These are phyloP conservation scores for Pachycephus smyrnensis DNA, from an alignment of 2,888 invertebrate genomes.

Conservation along the genomic window DNA sequence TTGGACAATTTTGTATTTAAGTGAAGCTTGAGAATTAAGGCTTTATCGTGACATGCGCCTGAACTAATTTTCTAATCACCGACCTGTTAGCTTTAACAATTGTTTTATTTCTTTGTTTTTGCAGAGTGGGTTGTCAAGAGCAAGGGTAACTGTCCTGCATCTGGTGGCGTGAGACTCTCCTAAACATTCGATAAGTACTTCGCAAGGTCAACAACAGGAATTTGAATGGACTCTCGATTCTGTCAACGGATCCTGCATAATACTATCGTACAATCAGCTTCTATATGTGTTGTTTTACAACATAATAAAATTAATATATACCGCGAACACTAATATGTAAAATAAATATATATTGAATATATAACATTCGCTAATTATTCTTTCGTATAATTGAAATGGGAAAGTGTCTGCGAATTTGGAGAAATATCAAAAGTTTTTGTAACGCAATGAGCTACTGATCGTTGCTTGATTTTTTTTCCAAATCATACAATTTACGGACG, in stretches of 20 bases:
- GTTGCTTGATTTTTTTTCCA: neutral
- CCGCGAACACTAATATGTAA: neutral
- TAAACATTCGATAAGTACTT: constrained; percentile 55
- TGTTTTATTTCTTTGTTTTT: constrained; percentile 37
- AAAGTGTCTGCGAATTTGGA: neutral
- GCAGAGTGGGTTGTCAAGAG: constrained; percentile 72
- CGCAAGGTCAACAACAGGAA: neutral
- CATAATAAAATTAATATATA: neutral
- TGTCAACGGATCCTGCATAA: neutral
- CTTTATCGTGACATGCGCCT: neutral
- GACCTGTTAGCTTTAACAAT: neutral
- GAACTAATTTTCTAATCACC: neutral
- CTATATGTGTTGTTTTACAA: neutral
- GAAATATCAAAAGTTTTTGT: neutral
- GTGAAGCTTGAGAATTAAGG: neutral
- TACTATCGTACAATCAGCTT: neutral
- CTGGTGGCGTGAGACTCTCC: constrained; percentile 73
- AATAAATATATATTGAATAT: neutral
- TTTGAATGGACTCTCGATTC: neutral
- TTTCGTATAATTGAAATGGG: neutral
- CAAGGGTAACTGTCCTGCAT: constrained; percentile 75
- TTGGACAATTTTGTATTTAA: neutral
- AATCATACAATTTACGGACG: neutral
- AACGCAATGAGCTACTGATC: neutral
- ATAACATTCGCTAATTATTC: neutral